Evolutionary conservation across 2,113 vertebrate species (phyloP).

Genomic region (Oncorhynchus nerka): DNA sequence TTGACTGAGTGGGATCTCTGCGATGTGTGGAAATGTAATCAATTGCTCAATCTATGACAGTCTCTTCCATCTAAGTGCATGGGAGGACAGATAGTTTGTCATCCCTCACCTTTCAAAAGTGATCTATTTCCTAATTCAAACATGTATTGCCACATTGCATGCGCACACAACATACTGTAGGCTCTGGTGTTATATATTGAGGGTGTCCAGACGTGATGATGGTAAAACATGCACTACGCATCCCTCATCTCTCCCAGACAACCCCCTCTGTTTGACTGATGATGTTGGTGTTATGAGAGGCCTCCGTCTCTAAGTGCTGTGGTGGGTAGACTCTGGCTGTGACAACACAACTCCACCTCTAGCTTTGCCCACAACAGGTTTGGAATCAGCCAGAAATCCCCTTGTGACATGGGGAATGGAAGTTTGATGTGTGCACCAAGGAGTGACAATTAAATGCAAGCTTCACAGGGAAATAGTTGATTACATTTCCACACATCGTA

Average conservation of each 20-base stretch:
- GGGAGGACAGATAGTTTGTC: slow-evolving; percentile 50
- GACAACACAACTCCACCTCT: slow-evolving; percentile 35
- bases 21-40: slow-evolving; percentile 53
- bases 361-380: too few relatives aligned
- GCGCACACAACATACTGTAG: slow-evolving; percentile 33
- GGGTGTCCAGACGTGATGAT: slow-evolving; percentile 66
- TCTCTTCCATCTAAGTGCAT: slow-evolving; percentile 54
- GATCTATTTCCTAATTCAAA: slow-evolving; percentile 59
- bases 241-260: slow-evolving; percentile 58
- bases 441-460: too few relatives aligned
- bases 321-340: slow-evolving; percentile 20
- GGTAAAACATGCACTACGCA: slow-evolving; percentile 59
- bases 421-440: too few relatives aligned
- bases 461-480: too few relatives aligned
- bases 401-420: too few relatives aligned
- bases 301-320: slow-evolving; percentile 30
- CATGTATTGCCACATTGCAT: slow-evolving; percentile 55
- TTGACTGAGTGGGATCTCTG: slow-evolving; percentile 40
- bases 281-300: slow-evolving; percentile 47
- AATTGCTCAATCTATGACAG: slow-evolving; percentile 68
- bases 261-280: slow-evolving; percentile 25
- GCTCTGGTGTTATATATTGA: slow-evolving; percentile 57
- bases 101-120: slow-evolving; percentile 67
- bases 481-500: too few relatives aligned
- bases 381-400: too few relatives aligned